Percentiles rank a stretch among this genome's conserved stretches.
These are phyloP conservation scores for Vimba vimba DNA, from an alignment of 2,113 vertebrate species.

Conservation along the genomic window DNA sequence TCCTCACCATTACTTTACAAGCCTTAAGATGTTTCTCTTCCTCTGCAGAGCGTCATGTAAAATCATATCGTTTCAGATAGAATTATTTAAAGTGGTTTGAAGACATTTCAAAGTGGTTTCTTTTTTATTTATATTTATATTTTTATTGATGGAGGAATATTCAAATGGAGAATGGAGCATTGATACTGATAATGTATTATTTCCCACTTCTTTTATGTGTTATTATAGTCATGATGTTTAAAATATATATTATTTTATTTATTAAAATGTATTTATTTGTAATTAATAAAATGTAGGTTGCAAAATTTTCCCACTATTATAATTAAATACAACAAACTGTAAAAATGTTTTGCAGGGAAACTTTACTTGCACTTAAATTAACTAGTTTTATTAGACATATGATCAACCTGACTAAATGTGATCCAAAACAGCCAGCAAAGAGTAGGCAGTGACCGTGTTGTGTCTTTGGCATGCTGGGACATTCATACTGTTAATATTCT, in stretches of 20 bases:
- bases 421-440: background rate
- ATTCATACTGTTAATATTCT: background rate
- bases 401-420: background rate
- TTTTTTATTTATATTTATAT: background rate
- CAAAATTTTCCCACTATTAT: too few species aligned
- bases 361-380: background rate
- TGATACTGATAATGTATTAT: slow-evolving; percentile 2
- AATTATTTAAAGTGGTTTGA: slow-evolving; percentile 2
- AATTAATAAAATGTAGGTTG: too few species aligned
- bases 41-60: background rate
- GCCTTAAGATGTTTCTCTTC: background rate
- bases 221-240: too few species aligned
- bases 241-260: too few species aligned
- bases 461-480: background rate
- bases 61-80: background rate
- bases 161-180: background rate
- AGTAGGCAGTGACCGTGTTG: background rate
- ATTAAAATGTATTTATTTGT: too few species aligned
- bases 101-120: background rate
- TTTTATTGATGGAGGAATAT: background rate
- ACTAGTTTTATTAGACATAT: background rate
- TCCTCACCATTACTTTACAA: slow-evolving; percentile 29
- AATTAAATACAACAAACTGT: too few species aligned
- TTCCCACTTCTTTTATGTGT: background rate
- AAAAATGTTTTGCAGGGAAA: too few species aligned